phyloP scores from a whole-genome alignment of 2,888 invertebrate species.

The Gandaritis pyraliata region DNA sequence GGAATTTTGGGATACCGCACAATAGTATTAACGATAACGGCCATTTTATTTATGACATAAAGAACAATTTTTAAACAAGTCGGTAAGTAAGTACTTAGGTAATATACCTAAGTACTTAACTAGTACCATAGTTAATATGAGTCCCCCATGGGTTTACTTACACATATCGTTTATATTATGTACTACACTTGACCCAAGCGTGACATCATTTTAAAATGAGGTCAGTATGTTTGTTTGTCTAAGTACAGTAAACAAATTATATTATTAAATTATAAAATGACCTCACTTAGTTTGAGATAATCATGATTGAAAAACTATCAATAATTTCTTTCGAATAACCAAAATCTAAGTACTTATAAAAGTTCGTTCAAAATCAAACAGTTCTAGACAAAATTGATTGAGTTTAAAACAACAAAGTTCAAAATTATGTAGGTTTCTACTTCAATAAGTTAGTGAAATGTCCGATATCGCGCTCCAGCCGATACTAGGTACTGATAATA shows the following conservation, averaged over 20 bases:
- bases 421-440: constrained; percentile 2
- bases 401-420: constrained; percentile 2
- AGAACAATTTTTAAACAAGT: no score
- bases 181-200: constrained; percentile 12
- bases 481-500: constrained; percentile 1
- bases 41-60: no score
- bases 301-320: background rate
- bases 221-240: constrained; percentile 11
- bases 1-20: no score
- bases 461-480: background rate
- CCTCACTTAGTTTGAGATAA: background rate
- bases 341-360: no score
- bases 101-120: no score
- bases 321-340: no score
- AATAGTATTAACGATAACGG: no score
- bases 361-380: no score
- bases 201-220: constrained; percentile 11
- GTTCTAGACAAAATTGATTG: no score
- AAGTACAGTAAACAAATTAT: constrained; percentile 5
- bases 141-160: background rate
- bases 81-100: no score
- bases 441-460: constrained; percentile 8
- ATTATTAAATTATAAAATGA: no score
- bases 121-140: no score
- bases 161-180: constrained; percentile 3